Base-by-base conservation (phyloP, 2,113 vertebrate genomes). In the Phylloscopus trochiloides region DNA sequence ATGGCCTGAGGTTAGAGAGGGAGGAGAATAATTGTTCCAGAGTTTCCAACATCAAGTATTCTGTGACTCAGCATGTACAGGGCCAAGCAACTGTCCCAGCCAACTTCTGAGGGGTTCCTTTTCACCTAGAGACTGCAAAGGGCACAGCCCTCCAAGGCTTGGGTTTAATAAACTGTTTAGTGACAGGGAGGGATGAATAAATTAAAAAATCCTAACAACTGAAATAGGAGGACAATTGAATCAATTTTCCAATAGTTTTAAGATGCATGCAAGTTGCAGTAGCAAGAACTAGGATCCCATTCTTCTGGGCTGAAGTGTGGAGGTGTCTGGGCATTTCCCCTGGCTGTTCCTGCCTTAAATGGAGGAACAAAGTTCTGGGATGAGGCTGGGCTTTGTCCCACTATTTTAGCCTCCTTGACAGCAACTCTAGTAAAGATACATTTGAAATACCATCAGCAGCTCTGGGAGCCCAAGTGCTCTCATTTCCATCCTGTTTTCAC, bases 161-260 rank as follows among this genome's bases (percentile, higher is more conserved):
- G 31, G 19, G 34, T 85, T 94, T 91, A 95, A 92, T 65, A 72
- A 95, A 24, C 26, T 91, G 31, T 84, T 93, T 71, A 92, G 66
- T 86, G 59, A 52, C 19, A 45, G 6, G 28, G 43, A 93, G 24
- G 31, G 45, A 77, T 70, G 55, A 54, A 74, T 58, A 70, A 70
- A 74, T 62, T 38, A 0, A 4, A 51, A 66, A 22, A 24, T 3
- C 7, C 34, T 32, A 20, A 31, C 17, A 42, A 42, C 31, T 73
- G 84, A 48, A 66, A 10, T 25, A 63, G 34, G 25, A 77, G 15
- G 19, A 62, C 12, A 85, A 62, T 14, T 52, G 40, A 78, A 80
- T 42, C 29, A 22, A 34, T 75, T 88, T 84, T 17, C 32, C 24
- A 42, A 25, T 36, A 38, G 9, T 50, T 90, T 92, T 87, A 88